Conservation (phyloP, 2,113 vertebrate species). For the Prunella fulvescens region DNA sequence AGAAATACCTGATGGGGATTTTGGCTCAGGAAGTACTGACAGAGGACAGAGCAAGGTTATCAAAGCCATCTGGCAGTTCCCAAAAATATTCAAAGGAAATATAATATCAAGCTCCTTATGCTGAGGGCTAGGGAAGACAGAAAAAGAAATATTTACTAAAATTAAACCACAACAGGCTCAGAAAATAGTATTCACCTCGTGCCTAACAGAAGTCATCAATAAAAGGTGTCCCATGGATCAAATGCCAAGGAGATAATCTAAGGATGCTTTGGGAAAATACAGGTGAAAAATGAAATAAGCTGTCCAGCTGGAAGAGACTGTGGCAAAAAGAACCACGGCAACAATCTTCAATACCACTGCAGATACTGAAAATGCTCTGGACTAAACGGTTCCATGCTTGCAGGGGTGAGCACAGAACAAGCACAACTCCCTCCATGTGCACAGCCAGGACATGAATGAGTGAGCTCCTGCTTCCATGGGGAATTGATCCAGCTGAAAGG, state of each 20-base stretch:
- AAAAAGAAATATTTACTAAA: not conserved
- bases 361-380: not conserved
- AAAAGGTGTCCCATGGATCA: not conserved
- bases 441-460: not conserved
- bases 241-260: not conserved
- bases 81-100: not conserved
- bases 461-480: not conserved
- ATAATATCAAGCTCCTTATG: not conserved
- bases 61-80: not conserved
- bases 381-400: not conserved
- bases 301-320: not conserved
- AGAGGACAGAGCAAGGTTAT: not conserved
- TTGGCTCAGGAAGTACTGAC: not conserved
- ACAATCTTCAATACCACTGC: not conserved
- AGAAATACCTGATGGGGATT: not conserved
- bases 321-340: not conserved
- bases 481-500: not conserved
- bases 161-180: not conserved
- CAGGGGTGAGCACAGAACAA: not conserved
- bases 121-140: rapidly evolving
- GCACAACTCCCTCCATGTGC: not conserved
- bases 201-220: not conserved
- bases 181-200: not conserved
- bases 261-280: not conserved
- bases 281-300: not conserved